A percentile compares a stretch with the other conserved stretches of the same genome.
Evolutionary conservation across 2,113 vertebrate genomes (phyloP).

Genomic region (Cyprinodon variegatus): DNA sequence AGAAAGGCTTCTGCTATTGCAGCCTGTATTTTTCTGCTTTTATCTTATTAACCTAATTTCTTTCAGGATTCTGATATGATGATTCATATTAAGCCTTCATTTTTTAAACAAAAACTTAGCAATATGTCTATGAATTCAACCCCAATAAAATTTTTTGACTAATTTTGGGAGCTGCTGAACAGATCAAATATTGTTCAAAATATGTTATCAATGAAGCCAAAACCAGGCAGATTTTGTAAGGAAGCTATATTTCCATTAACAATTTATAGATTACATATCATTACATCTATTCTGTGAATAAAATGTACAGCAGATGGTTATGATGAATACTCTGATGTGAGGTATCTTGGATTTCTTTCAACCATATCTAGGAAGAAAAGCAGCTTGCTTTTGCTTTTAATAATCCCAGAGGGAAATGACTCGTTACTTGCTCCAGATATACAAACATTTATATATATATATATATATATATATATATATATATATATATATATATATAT

Average conservation of each 20-base stretch:
- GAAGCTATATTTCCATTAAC: not conserved
- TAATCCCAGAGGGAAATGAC: no score
- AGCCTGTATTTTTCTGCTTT: slow-evolving; percentile 6
- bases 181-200: not conserved
- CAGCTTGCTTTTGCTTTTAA: no score
- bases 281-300: not conserved
- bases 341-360: no score
- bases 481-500: no score
- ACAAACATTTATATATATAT: no score
- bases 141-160: not conserved
- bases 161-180: not conserved
- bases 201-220: not conserved
- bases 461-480: no score
- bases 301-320: not conserved
- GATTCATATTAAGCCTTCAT: not conserved
- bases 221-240: not conserved
- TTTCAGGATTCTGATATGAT: not conserved
- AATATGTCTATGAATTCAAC: not conserved
- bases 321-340: not conserved
- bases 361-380: no score
- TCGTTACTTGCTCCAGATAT: no score
- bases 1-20: not conserved
- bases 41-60: not conserved
- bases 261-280: no score
- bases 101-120: not conserved